Evolutionary conservation across 2,797 vertebrate species (phyloP).

Genomic region (Rhinogobio ventralis): DNA sequence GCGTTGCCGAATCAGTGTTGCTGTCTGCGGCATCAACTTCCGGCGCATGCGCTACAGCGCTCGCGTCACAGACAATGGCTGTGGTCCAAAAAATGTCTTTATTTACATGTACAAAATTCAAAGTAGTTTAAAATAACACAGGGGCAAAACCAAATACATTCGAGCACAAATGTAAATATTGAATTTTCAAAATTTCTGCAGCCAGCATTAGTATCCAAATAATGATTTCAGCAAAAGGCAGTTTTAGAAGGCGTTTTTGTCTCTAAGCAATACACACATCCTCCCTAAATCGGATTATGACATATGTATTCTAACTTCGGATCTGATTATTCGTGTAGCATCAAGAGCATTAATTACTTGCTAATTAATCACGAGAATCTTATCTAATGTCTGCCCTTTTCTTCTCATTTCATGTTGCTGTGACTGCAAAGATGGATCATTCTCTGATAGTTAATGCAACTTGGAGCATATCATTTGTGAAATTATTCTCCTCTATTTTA

Average conservation of each 20-base stretch:
- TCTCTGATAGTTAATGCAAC: background rate
- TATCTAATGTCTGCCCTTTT: background rate
- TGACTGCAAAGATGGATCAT: background rate
- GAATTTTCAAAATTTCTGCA: background rate
- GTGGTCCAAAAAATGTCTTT: conserved; percentile 33
- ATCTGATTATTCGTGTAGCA: background rate
- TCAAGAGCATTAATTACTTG: background rate
- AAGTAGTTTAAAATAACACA: background rate
- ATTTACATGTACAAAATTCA: background rate
- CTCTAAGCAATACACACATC: background rate
- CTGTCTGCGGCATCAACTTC: conserved; percentile 85
- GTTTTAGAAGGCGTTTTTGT: background rate
- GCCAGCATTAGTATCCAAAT: background rate
- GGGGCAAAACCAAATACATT: background rate
- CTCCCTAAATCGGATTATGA: background rate
- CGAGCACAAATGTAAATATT: background rate
- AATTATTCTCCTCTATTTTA: background rate
- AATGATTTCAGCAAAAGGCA: background rate
- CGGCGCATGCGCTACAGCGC: conserved; percentile 76
- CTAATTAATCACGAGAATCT: background rate
- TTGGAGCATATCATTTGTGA: background rate
- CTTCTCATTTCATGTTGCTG: background rate
- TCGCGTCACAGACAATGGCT: conserved; percentile 62
- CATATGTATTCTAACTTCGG: background rate
- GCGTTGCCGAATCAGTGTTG: conserved; percentile 84